Percentiles rank a stretch among this genome's conserved stretches.
phyloP scores from a whole-genome alignment of 1,140 invertebrate species.

The Maniola jurtina region DNA sequence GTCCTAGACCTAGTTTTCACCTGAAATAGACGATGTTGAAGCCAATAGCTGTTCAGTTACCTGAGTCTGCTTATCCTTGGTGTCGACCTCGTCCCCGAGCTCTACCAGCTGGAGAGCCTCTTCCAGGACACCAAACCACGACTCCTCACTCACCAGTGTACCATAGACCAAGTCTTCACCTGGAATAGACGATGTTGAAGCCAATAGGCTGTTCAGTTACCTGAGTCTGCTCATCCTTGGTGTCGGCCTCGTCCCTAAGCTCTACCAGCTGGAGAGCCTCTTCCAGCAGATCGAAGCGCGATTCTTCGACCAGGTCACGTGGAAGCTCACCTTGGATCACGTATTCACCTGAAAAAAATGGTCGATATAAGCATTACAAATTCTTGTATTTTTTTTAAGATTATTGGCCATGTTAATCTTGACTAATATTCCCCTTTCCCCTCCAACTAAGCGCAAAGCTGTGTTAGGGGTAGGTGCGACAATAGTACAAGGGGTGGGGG shows the following conservation, averaged over 20 bases:
- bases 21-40: conserved; percentile 50
- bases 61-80: conserved; percentile 62
- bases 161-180: conserved; percentile 82
- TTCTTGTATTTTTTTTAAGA: too few species aligned
- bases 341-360: conserved; percentile 79
- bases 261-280: conserved; percentile 86
- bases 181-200: conserved; percentile 41
- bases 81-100: conserved; percentile 81
- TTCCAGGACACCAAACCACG: conserved; percentile 81
- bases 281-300: conserved; percentile 81
- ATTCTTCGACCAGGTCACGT: conserved; percentile 79
- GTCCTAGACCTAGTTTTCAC: conserved; percentile 81
- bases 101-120: conserved; percentile 86
- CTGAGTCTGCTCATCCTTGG: conserved; percentile 63
- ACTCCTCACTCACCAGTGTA: conserved; percentile 79
- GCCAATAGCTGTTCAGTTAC: conserved; percentile 40
- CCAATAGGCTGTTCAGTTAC: conserved; percentile 26
- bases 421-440: too few species aligned
- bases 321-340: conserved; percentile 79
- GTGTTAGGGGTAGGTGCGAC: too few species aligned
- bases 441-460: too few species aligned
- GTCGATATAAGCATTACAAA: not conserved
- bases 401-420: too few species aligned
- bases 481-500: too few species aligned
- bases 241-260: conserved; percentile 81